These are phyloP conservation scores for Caenorhabditis angaria DNA, from an alignment of 2,888 invertebrate genomes.

Conservation along the genomic window DNA sequence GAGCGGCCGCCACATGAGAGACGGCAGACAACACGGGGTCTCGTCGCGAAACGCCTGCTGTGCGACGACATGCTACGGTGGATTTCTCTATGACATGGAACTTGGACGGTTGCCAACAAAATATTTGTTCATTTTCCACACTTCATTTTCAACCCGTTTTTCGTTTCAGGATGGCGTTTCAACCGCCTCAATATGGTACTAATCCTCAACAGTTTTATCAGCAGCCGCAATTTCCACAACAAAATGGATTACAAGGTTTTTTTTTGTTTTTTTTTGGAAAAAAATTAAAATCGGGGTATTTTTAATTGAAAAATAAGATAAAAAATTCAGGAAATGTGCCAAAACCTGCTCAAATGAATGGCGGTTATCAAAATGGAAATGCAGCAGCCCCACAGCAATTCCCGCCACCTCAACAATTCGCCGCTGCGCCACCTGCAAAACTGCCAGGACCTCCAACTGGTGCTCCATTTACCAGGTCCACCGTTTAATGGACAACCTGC, in stretches of 20 bases:
- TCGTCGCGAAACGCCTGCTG: conserved; percentile 20
- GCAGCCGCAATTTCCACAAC: conserved; percentile 17
- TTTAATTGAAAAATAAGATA: neutral
- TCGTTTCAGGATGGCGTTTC: conserved; percentile 30
- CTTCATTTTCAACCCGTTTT: neutral
- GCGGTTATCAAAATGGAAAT: conserved; percentile 6
- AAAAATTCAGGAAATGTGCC: conserved; percentile 13
- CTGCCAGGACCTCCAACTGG: conserved; percentile 3
- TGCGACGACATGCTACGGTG: conserved; percentile 6
- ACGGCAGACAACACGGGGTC: conserved; percentile 16
- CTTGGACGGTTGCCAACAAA: conserved; percentile 32
- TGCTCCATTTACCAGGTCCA: neutral
- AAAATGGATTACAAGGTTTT: conserved; percentile 28
- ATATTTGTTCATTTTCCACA: conserved; percentile 13
- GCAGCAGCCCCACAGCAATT: neutral
- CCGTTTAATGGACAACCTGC: neutral
- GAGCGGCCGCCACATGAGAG: neutral
- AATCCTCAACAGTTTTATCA: conserved; percentile 28
- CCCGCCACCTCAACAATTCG: neutral
- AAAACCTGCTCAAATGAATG: conserved; percentile 14
- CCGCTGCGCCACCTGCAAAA: neutral
- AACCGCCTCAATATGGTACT: conserved; percentile 29
- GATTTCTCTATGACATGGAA: conserved; percentile 37
- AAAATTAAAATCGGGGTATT: neutral
- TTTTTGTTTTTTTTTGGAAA: conserved; percentile 6